Evolutionary conservation across 2,113 vertebrate genomes (phyloP), one percentile per base, ranked within the genome.

Genomic region (Daubentonia madagascariensis): DNA sequence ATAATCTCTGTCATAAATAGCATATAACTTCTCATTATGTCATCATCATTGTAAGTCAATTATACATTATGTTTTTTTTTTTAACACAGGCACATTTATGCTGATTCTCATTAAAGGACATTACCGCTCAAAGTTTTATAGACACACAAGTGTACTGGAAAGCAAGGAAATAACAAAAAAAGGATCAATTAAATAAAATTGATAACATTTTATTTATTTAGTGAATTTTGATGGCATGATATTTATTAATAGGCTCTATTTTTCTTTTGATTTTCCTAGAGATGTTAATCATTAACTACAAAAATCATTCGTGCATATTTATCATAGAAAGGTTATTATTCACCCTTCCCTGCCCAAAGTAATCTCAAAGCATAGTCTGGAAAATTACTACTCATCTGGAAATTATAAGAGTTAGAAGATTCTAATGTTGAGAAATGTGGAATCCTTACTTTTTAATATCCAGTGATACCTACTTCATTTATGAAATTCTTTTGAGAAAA

Each of bases 401-500:
- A 97, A 94, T 72, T 84, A 11, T 37, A 80, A 17, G 18, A 37
- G 7, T 68, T 65, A 85, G 30, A 72, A 94, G 54, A 57, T 40
- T 54, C 13, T 88, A 59, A 79, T 28, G 18, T 57, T 59, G 67
- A 75, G 48, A 75, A 79, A 35, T 59, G 52, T 86, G 40, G 4
- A 86, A 54, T 91, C 35, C 35, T 76, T 50, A 52, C 11, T 63
- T 86, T 57, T 93, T 45, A 89, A 25, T 94, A 93, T 70, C 16
- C 6, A 54, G 10, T 57, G 40, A 89, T 30, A 61, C 10, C 37
- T 85, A 73, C 79, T 83, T 94, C 35, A 50, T 52, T 89, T 96
- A 30, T n/a, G 28, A 96, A 84, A 92, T 67, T 91, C 18, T 22
- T 83, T 96, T 72, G 40, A 90, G 59, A 83, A 86, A 96, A 89